Base-by-base conservation (phyloP, 2,113 vertebrate species). In the Oncorhynchus masou region DNA sequence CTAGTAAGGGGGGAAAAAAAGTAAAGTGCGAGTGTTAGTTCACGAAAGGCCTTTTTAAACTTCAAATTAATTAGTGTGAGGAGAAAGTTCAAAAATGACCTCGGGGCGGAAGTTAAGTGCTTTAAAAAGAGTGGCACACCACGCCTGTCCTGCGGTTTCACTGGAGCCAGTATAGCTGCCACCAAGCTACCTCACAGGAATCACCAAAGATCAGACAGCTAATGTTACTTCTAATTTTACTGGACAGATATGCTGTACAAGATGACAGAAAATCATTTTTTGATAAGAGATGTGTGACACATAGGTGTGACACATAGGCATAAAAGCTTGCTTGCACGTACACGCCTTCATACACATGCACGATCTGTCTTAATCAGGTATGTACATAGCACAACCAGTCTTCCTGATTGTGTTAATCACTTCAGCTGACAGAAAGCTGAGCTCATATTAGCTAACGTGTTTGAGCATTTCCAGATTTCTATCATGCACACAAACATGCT, bases 51-150 rank as follows among this genome's bases (percentile, higher is more conserved):
- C 25, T 24, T 3, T 3, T 64, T 25, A 39, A 39, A 39, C 51
- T 16, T 13, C 19, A 71, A 45, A 67, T 29, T 59, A 78, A 77
- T 76, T 54, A 48, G 78, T 31, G 57, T 75, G 66, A 75, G 49
- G 74, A 70, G 60, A 48, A 66, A 77, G 51, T 77, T 72, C 80
- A 74, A 70, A 71, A 81, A 83, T 29, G 15, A 78, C 66, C 75
- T 70, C 85, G 82, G 16, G 51, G 84, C 89, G 83, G 85, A 54
- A 90, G 88, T 86, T 74, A 85, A 87, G 75, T 79, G 82, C 84
- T 70, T 70, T 70, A 70, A 48, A 70, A 67, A 67, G 65, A 70
- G 68, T 70, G 45, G 1, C n/a, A 15, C 78, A 84, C 84, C 86
- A 87, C 84, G 79, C 84, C 89, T 89, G 73, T 84, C 45, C 76